Base-by-base conservation (phyloP, 2,113 vertebrate genomes). In the Argyrosomus japonicus region DNA sequence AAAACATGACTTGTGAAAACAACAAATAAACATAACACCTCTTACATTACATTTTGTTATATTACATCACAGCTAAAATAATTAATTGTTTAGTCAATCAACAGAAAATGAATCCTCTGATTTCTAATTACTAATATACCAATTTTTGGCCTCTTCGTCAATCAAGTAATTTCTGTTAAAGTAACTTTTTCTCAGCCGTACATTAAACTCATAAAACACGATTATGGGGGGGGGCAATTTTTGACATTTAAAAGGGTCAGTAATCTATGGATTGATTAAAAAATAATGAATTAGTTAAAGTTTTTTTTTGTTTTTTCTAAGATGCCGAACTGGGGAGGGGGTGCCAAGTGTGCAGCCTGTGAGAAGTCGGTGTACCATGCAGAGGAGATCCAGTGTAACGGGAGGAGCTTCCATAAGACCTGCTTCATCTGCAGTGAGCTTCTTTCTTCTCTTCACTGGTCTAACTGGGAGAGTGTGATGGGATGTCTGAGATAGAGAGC, bases 291-390 rank as follows among this genome's bases (percentile, higher is more conserved):
- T 61, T 17, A 17, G 12, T 13, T 43, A 21, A 9, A 18, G 3
- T 23, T n/a, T 10, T 14, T 27, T 10, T 68, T 7, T 48, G n/a
- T 1, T 67, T 47, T 69, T 21, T 40, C 6, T 27, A 89, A 72
- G 91, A 99, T 99, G 98, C 97, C 98, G 0, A 97, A 97, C 92
- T 97, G 95, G 96, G 98, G 98, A 2, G 98, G 98, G 21, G 98
- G 98, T n/a, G 94, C 96, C 2, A 97, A 96, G 78, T 99, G 98
- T 0, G 95, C 95, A 0, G 97, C 97, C 74, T 99, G 98, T 23
- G 96, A 96, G 12, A 98, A 97, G 95, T 97, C 96, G 0, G 98
- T 97, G 67, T 99, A 98, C 81, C 97, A 98, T 0, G 98, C 98
- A 0, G 98, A 99, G 88, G 97, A 99, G 89, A 97, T 99, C 82